Conservation (phyloP, 2,888 invertebrate genomes). For the Drosophila bunnanda region DNA sequence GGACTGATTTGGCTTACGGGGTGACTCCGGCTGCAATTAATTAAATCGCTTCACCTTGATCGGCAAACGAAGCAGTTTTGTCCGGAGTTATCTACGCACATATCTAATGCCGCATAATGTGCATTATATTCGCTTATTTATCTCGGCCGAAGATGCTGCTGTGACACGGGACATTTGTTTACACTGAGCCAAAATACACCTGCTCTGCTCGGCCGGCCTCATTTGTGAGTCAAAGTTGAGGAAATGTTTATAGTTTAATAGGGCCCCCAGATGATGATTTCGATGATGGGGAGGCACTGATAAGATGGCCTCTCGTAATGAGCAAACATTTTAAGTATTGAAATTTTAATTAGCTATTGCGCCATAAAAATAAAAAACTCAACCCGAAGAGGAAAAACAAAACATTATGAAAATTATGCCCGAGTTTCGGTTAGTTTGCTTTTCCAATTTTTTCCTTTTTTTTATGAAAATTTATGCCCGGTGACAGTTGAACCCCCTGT, state of each 20-base stretch:
- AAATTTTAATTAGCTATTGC: constrained; percentile 78
- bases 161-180: constrained; percentile 52
- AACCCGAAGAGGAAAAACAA: constrained; percentile 11
- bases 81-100: constrained; percentile 67
- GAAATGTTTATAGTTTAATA: constrained; percentile 40
- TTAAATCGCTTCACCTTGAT: constrained; percentile 68
- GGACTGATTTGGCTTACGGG: constrained; percentile 42
- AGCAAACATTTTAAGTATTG: constrained; percentile 68
- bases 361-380: constrained; percentile 45
- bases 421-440: constrained; percentile 31
- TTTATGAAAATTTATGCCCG: constrained; percentile 74
- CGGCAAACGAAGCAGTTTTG: constrained; percentile 50
- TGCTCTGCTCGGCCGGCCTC: constrained; percentile 52
- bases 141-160: constrained; percentile 29
- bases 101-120: constrained; percentile 67
- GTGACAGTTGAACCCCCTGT: constrained; percentile 73
- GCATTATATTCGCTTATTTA: constrained; percentile 65
- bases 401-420: constrained; percentile 71
- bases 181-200: constrained; percentile 49
- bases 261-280: constrained; percentile 42
- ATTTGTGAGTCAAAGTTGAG: constrained; percentile 69
- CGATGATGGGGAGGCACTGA: constrained; percentile 37
- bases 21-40: constrained; percentile 60
- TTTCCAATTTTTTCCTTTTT: constrained; percentile 39
- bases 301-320: constrained; percentile 68